phyloP scores from a whole-genome alignment of 2,113 vertebrate species.

The Pteronura brasiliensis region DNA sequence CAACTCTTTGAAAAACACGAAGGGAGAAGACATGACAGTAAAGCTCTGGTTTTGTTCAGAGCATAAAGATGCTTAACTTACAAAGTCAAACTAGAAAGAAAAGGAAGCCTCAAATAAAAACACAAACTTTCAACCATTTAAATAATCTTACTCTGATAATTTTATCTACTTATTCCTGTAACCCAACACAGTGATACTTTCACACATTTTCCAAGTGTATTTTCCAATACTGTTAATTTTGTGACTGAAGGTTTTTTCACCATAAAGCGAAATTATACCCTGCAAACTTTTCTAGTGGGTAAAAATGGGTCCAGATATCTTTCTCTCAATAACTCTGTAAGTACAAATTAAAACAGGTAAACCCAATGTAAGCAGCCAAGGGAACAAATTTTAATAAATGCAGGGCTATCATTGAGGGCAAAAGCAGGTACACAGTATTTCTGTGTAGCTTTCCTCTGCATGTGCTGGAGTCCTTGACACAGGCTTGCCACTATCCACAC shows the following conservation, averaged over 20 bases:
- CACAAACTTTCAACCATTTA: neutral
- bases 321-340: neutral
- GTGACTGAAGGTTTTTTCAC: neutral
- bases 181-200: neutral
- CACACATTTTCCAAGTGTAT: too few species aligned
- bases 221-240: neutral
- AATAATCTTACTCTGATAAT: neutral
- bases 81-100: neutral
- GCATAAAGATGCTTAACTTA: neutral
- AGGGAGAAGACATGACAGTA: neutral
- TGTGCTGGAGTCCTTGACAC: neutral
- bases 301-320: neutral
- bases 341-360: neutral
- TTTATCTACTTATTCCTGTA: neutral
- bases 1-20: neutral
- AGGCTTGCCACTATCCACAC: neutral
- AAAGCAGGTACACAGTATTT: neutral
- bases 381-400: neutral
- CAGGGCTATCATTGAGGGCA: neutral
- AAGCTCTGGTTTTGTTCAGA: neutral
- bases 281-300: neutral
- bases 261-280: neutral
- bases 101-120: constrained; percentile 9
- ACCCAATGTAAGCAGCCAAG: neutral
- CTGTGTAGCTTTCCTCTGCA: neutral